These are phyloP conservation scores for Cyclopterus lumpus DNA, from an alignment of 2,797 vertebrate species.

Conservation along the genomic window DNA sequence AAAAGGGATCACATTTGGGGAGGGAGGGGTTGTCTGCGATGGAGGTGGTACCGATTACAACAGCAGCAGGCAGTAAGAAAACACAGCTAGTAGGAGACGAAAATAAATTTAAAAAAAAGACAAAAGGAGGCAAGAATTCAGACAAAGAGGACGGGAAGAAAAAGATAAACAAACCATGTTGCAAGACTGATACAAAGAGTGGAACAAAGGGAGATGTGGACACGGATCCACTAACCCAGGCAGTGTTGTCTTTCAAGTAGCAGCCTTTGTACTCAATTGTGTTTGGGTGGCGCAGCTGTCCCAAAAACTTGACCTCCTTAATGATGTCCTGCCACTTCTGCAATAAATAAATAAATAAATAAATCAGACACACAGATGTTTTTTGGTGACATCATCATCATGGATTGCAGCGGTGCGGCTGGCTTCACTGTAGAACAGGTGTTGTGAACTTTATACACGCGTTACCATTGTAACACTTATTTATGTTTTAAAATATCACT, in stretches of 20 bases:
- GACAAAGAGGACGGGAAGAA: background rate
- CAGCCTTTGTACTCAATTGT: constrained; percentile 99
- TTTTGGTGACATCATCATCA: too few relatives aligned
- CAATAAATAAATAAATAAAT: constrained; percentile 50
- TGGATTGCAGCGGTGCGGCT: constrained; percentile 14
- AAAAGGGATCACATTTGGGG: too few relatives aligned
- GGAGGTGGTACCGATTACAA: background rate
- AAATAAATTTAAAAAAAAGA: constrained; percentile 3
- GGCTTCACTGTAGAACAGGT: background rate
- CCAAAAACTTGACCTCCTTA: constrained; percentile 98
- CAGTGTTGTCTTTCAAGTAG: constrained; percentile 98
- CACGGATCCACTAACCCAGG: constrained; percentile 86
- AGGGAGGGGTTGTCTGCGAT: too few relatives aligned
- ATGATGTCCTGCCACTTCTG: constrained; percentile 99
- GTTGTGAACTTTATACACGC: background rate
- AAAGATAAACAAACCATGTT: constrained; percentile 7
- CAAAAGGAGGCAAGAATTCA: background rate
- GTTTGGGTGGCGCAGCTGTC: constrained; percentile 96
- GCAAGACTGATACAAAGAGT: constrained; percentile 5
- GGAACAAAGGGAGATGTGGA: constrained; percentile 14
- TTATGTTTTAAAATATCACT: too few relatives aligned
- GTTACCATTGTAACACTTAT: background rate
- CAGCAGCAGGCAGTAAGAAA: background rate
- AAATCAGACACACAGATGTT: constrained; percentile 31
- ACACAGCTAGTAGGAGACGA: background rate